A percentile compares a stretch with the other conserved stretches of the same genome.
These are phyloP conservation scores for Pica pica DNA, from an alignment of 2,113 vertebrate species.

Conservation along the genomic window DNA sequence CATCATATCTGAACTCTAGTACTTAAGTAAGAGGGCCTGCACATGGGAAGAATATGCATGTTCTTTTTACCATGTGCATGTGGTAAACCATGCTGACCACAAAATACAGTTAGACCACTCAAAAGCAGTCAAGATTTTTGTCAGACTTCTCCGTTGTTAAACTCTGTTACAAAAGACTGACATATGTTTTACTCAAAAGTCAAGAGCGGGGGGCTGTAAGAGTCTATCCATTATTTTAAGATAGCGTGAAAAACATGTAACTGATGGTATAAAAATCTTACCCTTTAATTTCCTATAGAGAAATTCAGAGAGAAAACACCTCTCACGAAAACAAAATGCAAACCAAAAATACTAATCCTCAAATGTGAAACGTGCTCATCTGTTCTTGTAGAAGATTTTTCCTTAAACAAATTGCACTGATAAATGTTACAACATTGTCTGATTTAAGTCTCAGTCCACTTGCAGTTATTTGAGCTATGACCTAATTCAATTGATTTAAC, in stretches of 20 bases:
- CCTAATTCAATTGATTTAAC: background rate
- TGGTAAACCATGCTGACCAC: background rate
- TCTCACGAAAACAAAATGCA: background rate
- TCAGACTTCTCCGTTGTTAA: background rate
- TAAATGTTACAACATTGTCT: background rate
- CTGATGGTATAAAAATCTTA: background rate
- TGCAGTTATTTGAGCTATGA: background rate
- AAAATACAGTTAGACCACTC: background rate
- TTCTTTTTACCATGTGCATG: background rate
- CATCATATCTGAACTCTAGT: background rate
- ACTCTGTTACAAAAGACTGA: background rate
- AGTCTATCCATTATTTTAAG: background rate
- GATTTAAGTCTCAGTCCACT: background rate
- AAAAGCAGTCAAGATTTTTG: background rate
- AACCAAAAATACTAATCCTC: background rate
- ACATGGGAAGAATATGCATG: background rate
- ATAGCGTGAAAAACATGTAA: fast-evolving
- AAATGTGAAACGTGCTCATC: background rate
- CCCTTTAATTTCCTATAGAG: background rate
- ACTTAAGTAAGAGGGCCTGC: background rate
- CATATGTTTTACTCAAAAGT: background rate
- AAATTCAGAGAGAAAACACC: background rate
- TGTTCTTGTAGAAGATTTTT: background rate
- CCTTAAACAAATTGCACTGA: background rate
- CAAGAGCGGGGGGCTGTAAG: background rate